Evolutionary conservation across 2,888 invertebrate species (phyloP), one percentile per base, ranked within the genome.

Genomic region (Biston betularia): DNA sequence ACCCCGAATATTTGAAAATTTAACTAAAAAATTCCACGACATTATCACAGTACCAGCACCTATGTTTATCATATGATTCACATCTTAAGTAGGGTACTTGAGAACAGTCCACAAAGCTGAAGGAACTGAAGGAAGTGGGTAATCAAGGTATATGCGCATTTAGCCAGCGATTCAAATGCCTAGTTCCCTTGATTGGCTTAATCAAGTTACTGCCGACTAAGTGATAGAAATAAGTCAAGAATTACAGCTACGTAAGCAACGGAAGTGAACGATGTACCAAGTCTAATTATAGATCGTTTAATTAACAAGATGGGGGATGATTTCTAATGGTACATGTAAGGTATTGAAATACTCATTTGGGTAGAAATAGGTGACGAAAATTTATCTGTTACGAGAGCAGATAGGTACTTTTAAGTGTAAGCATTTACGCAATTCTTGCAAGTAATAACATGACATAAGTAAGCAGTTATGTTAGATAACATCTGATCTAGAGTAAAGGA

Each of bases 201-300:
- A 83, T 79, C 78, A 72, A 79, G 83, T 86, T 84, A 85, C 76
- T 74, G 77, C 75, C 77, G 78, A 79, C 79, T 76, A 66, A 71
- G 79, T 75, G 79, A 76, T 78, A 82, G 75, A 77, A 76, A 79
- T 75, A 74, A 75, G 69, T 71, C 76, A 84, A 80, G 79, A 81
- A 83, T 82, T 83, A 79, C 73, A 70, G 73, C 63, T 64, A 78
- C 75, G 83, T 83, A 82, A 81, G 78, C 80, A 78, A 78, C 79
- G 83, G 84, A 85, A 81, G 79, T 73, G 6, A 59, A 72, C 73
- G 63, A 69, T 57, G 68, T 68, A 59, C 63, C 59, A 58, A 67
- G 66, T 61, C 63, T 73, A 68, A 72, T 71, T 66, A 69, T 68
- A 65, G 58, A 46, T 65, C 61, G 53, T 53, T 48, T 46, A 40